These are phyloP conservation scores for Holocentrus rufus DNA, from an alignment of 2,797 vertebrate genomes.

Conservation along the genomic window DNA sequence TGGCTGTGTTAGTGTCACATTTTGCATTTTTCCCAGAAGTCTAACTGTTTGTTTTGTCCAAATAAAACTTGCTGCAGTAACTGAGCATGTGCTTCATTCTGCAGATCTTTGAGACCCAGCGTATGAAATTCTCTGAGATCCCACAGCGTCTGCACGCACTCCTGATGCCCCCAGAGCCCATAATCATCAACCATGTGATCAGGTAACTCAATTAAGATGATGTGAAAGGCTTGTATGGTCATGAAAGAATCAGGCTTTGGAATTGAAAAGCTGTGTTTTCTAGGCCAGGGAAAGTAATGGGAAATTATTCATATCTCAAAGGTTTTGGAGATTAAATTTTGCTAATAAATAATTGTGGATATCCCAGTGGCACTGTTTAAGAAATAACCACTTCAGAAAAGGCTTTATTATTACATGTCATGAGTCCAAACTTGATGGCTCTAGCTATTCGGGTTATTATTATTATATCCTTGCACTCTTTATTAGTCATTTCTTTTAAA, in stretches of 20 bases:
- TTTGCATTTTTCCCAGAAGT: no score
- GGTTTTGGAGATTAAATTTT: no score
- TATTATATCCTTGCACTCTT: no score
- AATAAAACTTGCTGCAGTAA: not conserved
- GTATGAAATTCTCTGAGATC: slow-evolving; percentile 99
- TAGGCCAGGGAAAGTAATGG: no score
- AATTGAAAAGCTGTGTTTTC: not conserved
- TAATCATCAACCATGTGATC: slow-evolving; percentile 99
- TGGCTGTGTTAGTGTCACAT: no score
- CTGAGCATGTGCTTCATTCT: slow-evolving; percentile 10
- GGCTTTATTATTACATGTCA: no score
- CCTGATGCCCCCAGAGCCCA: slow-evolving; percentile 98
- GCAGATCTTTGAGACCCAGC: slow-evolving; percentile 96
- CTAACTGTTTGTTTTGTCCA: not conserved
- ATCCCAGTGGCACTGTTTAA: no score
- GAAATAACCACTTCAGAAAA: no score
- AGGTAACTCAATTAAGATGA: slow-evolving; percentile 81
- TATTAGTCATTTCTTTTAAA: not conserved
- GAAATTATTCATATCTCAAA: no score
- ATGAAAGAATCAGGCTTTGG: not conserved
- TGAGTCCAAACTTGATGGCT: no score
- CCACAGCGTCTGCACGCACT: slow-evolving; percentile 96
- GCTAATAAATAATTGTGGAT: no score
- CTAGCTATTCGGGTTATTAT: no score
- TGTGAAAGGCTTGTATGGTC: not conserved